Percentiles rank a stretch among this genome's conserved stretches.
Conservation (phyloP, 2,113 vertebrate genomes). For the Mobula hypostoma region DNA sequence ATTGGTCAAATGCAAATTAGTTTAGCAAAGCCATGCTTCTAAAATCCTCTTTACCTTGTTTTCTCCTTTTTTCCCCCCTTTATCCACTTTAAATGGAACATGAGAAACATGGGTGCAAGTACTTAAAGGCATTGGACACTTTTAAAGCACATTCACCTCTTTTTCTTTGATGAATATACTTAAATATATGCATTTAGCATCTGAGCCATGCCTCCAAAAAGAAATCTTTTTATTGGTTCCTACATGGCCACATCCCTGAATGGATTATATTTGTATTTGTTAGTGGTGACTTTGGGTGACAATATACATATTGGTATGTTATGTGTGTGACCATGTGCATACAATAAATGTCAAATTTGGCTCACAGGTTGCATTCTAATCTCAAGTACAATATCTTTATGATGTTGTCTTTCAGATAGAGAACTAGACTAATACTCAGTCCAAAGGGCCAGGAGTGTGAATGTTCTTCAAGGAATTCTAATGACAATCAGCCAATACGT, state of each 20-base stretch:
- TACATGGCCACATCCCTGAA: too few relatives aligned
- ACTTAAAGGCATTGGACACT: too few relatives aligned
- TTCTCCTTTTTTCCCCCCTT: too few relatives aligned
- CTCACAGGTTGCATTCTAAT: not conserved
- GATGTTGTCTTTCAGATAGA: not conserved
- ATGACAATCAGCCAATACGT: too few relatives aligned
- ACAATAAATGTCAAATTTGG: not conserved
- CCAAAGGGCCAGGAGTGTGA: too few relatives aligned
- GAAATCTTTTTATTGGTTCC: not conserved
- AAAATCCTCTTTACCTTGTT: not conserved
- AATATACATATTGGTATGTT: not conserved
- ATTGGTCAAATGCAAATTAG: not conserved
- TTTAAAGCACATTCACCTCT: too few relatives aligned
- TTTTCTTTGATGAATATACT: not conserved
- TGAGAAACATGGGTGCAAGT: not conserved
- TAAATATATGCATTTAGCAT: not conserved
- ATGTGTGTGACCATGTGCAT: not conserved
- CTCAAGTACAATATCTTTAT: not conserved
- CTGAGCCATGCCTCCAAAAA: not conserved
- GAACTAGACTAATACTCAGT: not conserved
- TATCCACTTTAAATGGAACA: not conserved
- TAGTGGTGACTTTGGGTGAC: not conserved
- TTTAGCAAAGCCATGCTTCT: not conserved
- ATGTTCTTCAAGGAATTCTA: too few relatives aligned
- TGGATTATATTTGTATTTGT: not conserved